phyloP scores from a whole-genome alignment of 1,140 invertebrate species.

The Frieseomelitta varia region DNA sequence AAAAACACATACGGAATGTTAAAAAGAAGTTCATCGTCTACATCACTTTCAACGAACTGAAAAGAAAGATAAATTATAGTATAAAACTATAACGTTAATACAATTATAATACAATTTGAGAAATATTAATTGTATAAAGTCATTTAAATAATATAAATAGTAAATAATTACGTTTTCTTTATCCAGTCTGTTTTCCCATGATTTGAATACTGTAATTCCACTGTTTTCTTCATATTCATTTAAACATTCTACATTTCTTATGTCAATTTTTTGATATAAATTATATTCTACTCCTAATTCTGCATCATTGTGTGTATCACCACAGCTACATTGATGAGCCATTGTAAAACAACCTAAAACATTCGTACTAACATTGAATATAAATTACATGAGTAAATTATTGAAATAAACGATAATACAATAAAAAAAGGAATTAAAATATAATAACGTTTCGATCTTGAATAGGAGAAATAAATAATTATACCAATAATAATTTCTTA shows the following conservation, averaged over 20 bases:
- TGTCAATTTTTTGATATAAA: conserved; percentile 94
- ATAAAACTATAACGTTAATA: conserved; percentile 22
- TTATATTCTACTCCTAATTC: conserved; percentile 94
- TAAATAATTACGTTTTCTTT: conserved; percentile 85
- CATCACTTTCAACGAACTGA: conserved; percentile 97
- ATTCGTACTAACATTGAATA: background rate
- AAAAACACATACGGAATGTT: conserved; percentile 92
- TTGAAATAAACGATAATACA: background rate
- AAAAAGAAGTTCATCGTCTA: conserved; percentile 96
- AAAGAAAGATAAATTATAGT: conserved; percentile 44
- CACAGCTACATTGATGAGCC: conserved; percentile 70
- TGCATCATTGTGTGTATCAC: conserved; percentile 64
- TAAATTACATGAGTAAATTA: background rate
- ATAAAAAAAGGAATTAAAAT: background rate
- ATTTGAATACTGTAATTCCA: conserved; percentile 94
- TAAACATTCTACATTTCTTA: conserved; percentile 93
- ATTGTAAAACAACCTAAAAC: conserved; percentile 47
- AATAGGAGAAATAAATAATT: background rate
- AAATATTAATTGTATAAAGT: conserved; percentile 9
- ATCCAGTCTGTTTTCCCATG: conserved; percentile 93
- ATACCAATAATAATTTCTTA: background rate
- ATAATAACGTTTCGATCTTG: background rate
- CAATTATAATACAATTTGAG: background rate
- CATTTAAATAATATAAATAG: conserved; percentile 16
- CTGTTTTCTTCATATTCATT: conserved; percentile 94